These are phyloP conservation scores for Hyppa rectilinea DNA, from an alignment of 2,888 invertebrate genomes.

Conservation along the genomic window DNA sequence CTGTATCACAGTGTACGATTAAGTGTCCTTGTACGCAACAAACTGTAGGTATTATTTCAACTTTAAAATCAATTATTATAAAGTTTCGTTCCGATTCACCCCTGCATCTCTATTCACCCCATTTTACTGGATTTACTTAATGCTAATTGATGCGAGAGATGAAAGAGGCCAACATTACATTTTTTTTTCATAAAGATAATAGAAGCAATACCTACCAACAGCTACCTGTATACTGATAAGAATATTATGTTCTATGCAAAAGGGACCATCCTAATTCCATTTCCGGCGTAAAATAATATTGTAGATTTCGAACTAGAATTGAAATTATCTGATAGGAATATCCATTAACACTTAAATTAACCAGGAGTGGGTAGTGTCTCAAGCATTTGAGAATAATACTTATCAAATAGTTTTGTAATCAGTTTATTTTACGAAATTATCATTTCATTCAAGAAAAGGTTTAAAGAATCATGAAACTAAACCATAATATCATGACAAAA, in stretches of 20 bases:
- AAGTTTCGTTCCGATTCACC: too few relatives aligned
- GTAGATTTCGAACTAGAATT: background rate
- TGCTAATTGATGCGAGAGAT: background rate
- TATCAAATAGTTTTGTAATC: background rate
- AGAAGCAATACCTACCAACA: background rate
- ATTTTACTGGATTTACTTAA: too few relatives aligned
- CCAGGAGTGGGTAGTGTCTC: background rate
- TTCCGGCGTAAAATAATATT: background rate
- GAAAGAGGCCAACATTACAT: background rate
- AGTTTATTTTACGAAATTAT: too few relatives aligned
- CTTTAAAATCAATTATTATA: too few relatives aligned
- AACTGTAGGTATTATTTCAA: too few relatives aligned
- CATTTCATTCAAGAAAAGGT: background rate
- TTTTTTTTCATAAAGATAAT: background rate
- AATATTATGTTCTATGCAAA: background rate
- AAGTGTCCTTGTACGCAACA: too few relatives aligned
- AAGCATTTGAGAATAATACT: background rate
- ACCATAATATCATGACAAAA: background rate
- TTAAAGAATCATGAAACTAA: background rate
- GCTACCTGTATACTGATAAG: background rate
- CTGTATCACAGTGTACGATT: too few relatives aligned
- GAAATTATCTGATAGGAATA: too few relatives aligned
- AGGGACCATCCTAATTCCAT: background rate
- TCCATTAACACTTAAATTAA: background rate
- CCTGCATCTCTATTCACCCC: too few relatives aligned